Percentiles rank a stretch among this genome's conserved stretches.
These are phyloP conservation scores for Petrolisthes cinctipes DNA, from an alignment of 2,888 invertebrate species.

Conservation along the genomic window DNA sequence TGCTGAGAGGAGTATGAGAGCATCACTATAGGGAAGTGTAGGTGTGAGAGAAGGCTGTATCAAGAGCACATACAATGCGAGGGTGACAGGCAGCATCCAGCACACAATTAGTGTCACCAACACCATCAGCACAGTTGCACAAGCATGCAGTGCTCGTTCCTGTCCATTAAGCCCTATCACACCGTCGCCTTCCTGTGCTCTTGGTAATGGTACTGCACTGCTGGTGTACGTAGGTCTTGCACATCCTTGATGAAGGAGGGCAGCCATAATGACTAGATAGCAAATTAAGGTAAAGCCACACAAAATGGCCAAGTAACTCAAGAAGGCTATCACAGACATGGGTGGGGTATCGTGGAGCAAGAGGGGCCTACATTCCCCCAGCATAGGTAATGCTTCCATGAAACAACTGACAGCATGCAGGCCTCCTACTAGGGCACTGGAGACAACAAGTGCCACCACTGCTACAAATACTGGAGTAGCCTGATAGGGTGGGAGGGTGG, in stretches of 20 bases:
- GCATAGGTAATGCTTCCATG: constrained; percentile 8
- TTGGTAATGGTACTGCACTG: neutral
- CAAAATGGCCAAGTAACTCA: constrained; percentile 23
- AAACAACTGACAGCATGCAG: constrained; percentile 27
- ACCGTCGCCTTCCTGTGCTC: neutral
- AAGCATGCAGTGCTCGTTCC: constrained; percentile 25
- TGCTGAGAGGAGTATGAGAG: constrained; percentile 40
- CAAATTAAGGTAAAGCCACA: constrained; percentile 24
- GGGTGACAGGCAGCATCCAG: constrained; percentile 36
- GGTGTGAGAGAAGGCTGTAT: constrained; percentile 12
- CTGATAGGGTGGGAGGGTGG: neutral
- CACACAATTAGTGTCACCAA: constrained; percentile 37
- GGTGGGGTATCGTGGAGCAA: neutral
- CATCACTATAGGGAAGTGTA: constrained; percentile 38
- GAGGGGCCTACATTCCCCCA: neutral
- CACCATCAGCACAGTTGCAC: constrained; percentile 34
- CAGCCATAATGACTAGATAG: constrained; percentile 6
- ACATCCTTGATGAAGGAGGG: neutral
- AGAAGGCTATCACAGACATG: constrained; percentile 10
- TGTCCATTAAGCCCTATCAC: neutral
- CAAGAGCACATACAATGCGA: constrained; percentile 34
- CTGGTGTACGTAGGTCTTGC: neutral
- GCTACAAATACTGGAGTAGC: constrained; percentile 15
- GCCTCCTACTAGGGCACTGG: constrained; percentile 5
- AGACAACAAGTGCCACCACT: neutral